Conservation (phyloP, 2,888 invertebrate genomes). For the Volucella zonaria region DNA sequence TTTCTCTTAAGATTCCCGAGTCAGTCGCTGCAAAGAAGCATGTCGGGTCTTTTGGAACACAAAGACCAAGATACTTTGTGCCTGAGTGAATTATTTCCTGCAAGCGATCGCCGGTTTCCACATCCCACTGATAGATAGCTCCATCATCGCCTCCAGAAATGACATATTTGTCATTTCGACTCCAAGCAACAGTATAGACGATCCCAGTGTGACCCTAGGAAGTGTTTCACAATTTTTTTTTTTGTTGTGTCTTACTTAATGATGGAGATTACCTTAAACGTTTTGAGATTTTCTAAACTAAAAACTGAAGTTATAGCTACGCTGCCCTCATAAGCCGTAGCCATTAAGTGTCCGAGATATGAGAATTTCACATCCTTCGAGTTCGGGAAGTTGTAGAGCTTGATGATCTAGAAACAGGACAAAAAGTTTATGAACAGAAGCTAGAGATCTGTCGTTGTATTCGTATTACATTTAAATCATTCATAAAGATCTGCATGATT, state of each 20-base stretch:
- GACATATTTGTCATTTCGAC: slow-evolving; percentile 87
- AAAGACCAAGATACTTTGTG: slow-evolving; percentile 87
- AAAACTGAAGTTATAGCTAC: slow-evolving; percentile 93
- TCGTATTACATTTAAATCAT: slow-evolving; percentile 87
- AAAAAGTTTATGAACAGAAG: background rate
- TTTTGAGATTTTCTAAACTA: slow-evolving; percentile 87
- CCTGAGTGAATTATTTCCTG: slow-evolving; percentile 93
- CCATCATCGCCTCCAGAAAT: slow-evolving; percentile 95
- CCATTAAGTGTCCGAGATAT: slow-evolving; percentile 93
- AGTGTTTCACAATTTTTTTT: background rate
- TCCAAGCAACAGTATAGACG: slow-evolving; percentile 83
- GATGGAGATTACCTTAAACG: slow-evolving; percentile 76
- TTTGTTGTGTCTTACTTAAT: background rate
- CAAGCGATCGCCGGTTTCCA: slow-evolving; percentile 87
- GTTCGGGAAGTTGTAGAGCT: slow-evolving; percentile 84
- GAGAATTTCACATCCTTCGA: slow-evolving; percentile 89
- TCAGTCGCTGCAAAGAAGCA: slow-evolving; percentile 81
- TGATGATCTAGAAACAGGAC: slow-evolving; percentile 78
- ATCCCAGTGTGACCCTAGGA: slow-evolving; percentile 91
- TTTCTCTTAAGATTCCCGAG: slow-evolving; percentile 79
- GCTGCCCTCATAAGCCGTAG: slow-evolving; percentile 93
- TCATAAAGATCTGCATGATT: slow-evolving; percentile 93
- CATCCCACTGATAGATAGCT: slow-evolving; percentile 95
- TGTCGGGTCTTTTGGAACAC: slow-evolving; percentile 82
- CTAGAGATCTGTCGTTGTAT: background rate